Evolutionary conservation across 2,113 vertebrate species (phyloP).

Genomic region (Triplophysa dalaica): DNA sequence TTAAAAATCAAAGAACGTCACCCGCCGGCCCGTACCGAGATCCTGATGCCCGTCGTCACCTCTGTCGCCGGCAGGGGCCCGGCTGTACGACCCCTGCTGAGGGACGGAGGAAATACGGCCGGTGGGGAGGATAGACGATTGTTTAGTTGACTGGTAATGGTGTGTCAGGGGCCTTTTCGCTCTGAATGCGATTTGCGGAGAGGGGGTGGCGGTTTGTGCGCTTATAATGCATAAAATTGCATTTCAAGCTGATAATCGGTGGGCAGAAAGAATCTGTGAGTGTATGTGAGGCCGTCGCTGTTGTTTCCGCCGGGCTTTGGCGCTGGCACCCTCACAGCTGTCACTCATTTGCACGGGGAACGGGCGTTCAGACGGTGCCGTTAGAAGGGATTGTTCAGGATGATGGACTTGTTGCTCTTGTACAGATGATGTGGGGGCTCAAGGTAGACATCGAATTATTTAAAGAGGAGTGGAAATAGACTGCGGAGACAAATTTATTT

Average conservation of each 20-base stretch:
- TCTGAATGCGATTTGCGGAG: constrained; percentile 58
- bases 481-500: constrained; percentile 1
- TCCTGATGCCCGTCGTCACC: constrained; percentile 88
- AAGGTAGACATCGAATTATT: constrained; percentile 6
- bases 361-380: constrained; percentile 49
- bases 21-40: constrained; percentile 87
- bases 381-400: constrained; percentile 36
- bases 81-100: constrained; percentile 61
- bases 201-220: constrained; percentile 63
- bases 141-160: constrained; percentile 74
- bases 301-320: constrained; percentile 44
- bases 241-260: constrained; percentile 77
- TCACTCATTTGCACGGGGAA: constrained; percentile 61
- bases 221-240: constrained; percentile 80
- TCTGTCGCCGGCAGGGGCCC: constrained; percentile 93
- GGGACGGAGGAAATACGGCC: constrained; percentile 57
- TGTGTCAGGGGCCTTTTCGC: constrained; percentile 70
- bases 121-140: constrained; percentile 65
- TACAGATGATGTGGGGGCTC: background rate
- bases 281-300: constrained; percentile 62
- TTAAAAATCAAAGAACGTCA: constrained; percentile 99
- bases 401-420: constrained; percentile 38
- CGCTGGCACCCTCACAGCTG: constrained; percentile 65
- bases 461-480: constrained; percentile 16
- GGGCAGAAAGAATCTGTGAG: constrained; percentile 60